These are phyloP conservation scores for Chauna torquata DNA, from an alignment of 2,113 vertebrate species.

Conservation along the genomic window DNA sequence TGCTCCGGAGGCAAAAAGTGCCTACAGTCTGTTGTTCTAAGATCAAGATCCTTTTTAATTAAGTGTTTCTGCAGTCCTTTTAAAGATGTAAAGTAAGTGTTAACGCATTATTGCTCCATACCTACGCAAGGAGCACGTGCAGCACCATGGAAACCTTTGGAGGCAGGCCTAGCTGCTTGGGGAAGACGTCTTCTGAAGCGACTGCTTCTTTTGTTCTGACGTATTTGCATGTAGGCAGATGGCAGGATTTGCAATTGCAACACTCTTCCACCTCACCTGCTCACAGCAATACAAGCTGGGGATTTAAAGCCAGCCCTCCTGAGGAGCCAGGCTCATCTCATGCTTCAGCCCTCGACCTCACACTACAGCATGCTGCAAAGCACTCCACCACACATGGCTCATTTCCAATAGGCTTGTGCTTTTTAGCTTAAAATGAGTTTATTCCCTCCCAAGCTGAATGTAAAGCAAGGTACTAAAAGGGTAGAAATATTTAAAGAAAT, in stretches of 20 bases:
- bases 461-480: neutral
- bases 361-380: neutral
- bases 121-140: neutral
- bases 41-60: constrained; percentile 63
- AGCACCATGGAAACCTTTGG: neutral
- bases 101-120: neutral
- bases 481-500: neutral
- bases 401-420: neutral
- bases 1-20: constrained; percentile 1
- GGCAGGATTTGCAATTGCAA: neutral
- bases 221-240: constrained; percentile 7
- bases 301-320: neutral
- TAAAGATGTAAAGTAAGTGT: neutral
- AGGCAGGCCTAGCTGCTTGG: neutral
- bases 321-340: neutral
- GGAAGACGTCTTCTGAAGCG: neutral
- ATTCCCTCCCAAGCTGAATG: neutral
- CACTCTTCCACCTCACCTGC: neutral
- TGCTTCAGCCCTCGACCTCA: neutral
- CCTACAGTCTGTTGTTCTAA: neutral
- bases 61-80: neutral
- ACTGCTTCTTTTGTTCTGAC: neutral
- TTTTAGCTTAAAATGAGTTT: neutral
- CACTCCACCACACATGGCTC: neutral
- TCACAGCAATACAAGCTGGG: accelerated